A percentile compares a stretch with the other conserved stretches of the same genome.
phyloP scores from a whole-genome alignment of 2,113 vertebrate species.

The Chlorocebus sabaeus region DNA sequence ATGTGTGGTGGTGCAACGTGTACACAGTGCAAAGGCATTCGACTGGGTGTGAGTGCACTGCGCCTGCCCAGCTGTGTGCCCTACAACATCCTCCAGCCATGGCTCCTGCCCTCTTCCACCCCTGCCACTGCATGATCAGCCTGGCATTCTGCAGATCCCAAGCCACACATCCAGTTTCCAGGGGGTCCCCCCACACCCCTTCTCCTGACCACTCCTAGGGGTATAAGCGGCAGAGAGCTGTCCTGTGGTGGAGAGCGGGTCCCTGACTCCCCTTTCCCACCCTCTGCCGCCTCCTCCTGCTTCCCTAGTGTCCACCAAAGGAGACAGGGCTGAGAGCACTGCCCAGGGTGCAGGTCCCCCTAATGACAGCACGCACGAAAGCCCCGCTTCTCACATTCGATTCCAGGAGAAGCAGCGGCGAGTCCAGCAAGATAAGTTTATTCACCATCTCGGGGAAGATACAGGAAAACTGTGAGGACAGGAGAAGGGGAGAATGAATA shows the following conservation, averaged over 20 bases:
- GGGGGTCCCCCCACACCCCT: background rate
- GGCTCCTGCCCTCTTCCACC: background rate
- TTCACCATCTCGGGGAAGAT: constrained; percentile 94
- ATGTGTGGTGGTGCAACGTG: fast-evolving
- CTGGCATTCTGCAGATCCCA: background rate
- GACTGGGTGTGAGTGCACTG: fast-evolving
- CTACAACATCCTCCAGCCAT: background rate
- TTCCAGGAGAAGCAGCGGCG: constrained; percentile 82
- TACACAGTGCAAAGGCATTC: background rate
- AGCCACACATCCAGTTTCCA: background rate
- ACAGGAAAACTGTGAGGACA: constrained; percentile 85
- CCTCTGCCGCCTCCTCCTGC: background rate
- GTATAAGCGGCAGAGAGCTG: background rate
- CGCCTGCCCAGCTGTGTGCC: fast-evolving
- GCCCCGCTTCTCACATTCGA: constrained; percentile 66
- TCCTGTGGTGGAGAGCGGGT: background rate
- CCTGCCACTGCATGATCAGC: fast-evolving
- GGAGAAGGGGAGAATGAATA: background rate
- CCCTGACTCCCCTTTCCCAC: background rate
- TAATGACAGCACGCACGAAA: fast-evolving
- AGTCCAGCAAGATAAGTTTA: constrained; percentile 89
- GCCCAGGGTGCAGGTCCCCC: background rate
- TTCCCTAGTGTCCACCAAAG: background rate
- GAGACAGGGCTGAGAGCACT: background rate
- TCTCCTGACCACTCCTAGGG: background rate